Evolutionary conservation across 92 coral and sea anemone genomes (phyloP).

Genomic region (Heteractis magnifica): DNA sequence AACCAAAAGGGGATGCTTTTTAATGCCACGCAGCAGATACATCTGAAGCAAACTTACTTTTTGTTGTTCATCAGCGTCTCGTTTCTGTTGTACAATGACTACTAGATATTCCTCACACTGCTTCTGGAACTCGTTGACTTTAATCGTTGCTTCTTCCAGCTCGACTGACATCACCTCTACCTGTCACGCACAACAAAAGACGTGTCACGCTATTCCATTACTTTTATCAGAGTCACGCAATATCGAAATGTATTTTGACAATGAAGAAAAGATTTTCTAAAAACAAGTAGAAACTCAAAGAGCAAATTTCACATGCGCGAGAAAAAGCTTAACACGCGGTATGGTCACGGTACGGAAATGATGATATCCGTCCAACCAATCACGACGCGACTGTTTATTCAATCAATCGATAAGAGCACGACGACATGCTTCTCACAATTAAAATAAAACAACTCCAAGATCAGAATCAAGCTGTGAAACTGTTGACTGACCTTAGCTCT

Average conservation of each 20-base stretch:
- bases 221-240: background rate
- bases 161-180: constrained; percentile 99
- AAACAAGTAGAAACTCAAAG: background rate
- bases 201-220: background rate
- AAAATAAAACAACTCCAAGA: no score
- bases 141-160: constrained; percentile 91
- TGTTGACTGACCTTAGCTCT: constrained; percentile 75
- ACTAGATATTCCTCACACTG: constrained; percentile 97
- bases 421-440: no score
- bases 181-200: constrained; percentile 38
- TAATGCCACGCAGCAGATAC: no score
- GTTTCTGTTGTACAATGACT: constrained; percentile 94
- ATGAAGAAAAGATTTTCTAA: no score
- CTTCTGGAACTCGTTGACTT: constrained; percentile 98
- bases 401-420: background rate
- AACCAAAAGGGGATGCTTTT: no score
- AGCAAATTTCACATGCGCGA: background rate
- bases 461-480: background rate
- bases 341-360: background rate
- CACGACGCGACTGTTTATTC: background rate
- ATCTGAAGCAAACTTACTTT: constrained; percentile 48
- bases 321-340: background rate
- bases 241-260: no score
- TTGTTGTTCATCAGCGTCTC: constrained; percentile 99
- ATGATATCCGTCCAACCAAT: background rate